Base-by-base conservation (phyloP, 2,888 invertebrate species). In the Drosophila anomelani region DNA sequence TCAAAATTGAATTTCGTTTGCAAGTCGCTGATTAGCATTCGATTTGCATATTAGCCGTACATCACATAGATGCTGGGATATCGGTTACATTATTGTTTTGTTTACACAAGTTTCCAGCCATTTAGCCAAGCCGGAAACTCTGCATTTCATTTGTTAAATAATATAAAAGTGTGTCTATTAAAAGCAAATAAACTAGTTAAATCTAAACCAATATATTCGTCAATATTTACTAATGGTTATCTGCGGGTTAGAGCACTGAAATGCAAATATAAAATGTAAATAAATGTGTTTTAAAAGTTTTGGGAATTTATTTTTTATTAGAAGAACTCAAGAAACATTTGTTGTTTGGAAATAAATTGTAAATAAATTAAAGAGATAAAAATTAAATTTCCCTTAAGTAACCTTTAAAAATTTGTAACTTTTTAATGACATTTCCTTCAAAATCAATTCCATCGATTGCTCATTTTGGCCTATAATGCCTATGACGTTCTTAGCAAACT, bases 11-110 rank as follows among this genome's bases (percentile, higher is more conserved):
- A 47, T 69, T 69, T 58, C 41, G 43, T 38, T 43, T 38, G 41
- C 17, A n/a, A 41, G 70, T 43, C 43, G 36, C 41, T 70, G 39
- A 69, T 69, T 69, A 71, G 51, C 69, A 71, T 51, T 49, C 26
- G 41, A 69, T 69, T 70, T 69, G 68, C 68, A 71, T 71, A 71
- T 69, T 38, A 36, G 34, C 34, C 15, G 6, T 12, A 29, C 5
- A 47, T 6, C 6, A n/a, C 20, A 13, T 49, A 32, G 34, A 34
- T 13, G 12, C 29, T 12, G 29, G 46, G 0, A 15, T 34, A 34
- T 34, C 8, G 23, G 7, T 15, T 44, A 6, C 23, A 7, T 26
- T n/a, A 15, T 44, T n/a, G 12, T 36, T 34, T 4, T 17, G 43
- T 43, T 43, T 59, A 26, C 10, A 44, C 34, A 43, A 23, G 32